phyloP scores from a whole-genome alignment of 2,888 invertebrate species.

The Meghimatium bilineatum region DNA sequence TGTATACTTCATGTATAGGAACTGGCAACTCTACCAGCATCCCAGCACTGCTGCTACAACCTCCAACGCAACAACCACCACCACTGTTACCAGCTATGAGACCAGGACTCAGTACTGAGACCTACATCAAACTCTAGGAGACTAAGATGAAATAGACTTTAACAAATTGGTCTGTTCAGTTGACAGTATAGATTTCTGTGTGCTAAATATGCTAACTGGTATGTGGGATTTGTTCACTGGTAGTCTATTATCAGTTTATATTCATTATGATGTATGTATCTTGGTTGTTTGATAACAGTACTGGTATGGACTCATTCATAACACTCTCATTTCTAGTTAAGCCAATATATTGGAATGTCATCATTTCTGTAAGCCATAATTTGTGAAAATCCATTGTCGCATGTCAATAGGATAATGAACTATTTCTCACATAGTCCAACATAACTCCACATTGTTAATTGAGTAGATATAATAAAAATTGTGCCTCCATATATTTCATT shows the following conservation, averaged over 20 bases:
- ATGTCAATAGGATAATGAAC: background rate
- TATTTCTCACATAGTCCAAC: background rate
- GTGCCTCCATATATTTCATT: too few species aligned
- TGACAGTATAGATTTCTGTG: background rate
- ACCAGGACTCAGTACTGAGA: conserved; percentile 65
- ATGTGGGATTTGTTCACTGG: conserved; percentile 18
- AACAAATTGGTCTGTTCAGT: conserved; percentile 17
- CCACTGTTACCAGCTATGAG: conserved; percentile 67
- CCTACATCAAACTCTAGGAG: background rate
- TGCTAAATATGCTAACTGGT: conserved; percentile 25
- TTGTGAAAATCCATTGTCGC: background rate
- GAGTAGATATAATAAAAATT: background rate
- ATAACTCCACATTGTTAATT: background rate
- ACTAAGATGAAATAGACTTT: background rate
- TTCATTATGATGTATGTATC: background rate
- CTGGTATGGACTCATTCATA: background rate
- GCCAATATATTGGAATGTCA: background rate
- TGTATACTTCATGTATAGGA: conserved; percentile 72
- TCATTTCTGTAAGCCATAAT: background rate
- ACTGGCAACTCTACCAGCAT: conserved; percentile 62
- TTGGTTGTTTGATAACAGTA: background rate
- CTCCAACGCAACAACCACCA: conserved; percentile 49
- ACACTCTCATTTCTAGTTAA: background rate
- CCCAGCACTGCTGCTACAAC: conserved; percentile 26
- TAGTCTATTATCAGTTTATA: background rate